Evolutionary conservation across 2,888 invertebrate genomes (phyloP), one percentile per base, ranked within the genome.

Genomic region (Drosophila heteroneura): DNA sequence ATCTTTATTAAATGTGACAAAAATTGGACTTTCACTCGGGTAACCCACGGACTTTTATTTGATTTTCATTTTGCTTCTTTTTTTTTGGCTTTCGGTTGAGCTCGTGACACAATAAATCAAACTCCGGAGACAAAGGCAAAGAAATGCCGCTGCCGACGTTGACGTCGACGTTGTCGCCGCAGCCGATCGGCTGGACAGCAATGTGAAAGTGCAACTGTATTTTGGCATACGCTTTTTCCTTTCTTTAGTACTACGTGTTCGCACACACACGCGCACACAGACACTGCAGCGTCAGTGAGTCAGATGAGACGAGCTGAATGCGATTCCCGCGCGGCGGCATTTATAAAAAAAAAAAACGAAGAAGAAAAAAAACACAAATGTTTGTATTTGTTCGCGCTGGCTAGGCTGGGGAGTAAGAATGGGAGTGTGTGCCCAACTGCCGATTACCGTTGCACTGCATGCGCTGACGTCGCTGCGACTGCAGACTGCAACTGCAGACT

Each of bases 71-170:
- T 62, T 63, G 59, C 69, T 39, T 44, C 2, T 54, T 12, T 52
- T 33, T 39, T 51, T 26, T 54, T 66, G 32, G 1, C 49, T 52
- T 68, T 70, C 59, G 33, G 44, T 56, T 67, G 72, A 75, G 66
- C 80, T 80, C 80, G 89, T 90, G 85, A 85, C 85, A 88, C 88
- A 85, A 88, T 88, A 84, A 85, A 35, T 62, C 70, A 51, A 63
- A 72, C 33, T 35, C 39, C 49, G 58, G 49, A 68, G 63, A 41
- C 63, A 52, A 59, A 59, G 61, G 74, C 76, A 79, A 82, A 83
- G 78, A 72, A 83, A 72, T 65, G 44, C 59, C 58, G 44, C 68
- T 57, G 69, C 64, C 19, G 51, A 49, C 47, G 67, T 33, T 41
- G 37, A 12, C 47, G 64, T 33, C 37, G 37, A 16, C 72, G 59